Evolutionary conservation across 2,797 vertebrate species (phyloP).

Genomic region (Harpagifer antarcticus): DNA sequence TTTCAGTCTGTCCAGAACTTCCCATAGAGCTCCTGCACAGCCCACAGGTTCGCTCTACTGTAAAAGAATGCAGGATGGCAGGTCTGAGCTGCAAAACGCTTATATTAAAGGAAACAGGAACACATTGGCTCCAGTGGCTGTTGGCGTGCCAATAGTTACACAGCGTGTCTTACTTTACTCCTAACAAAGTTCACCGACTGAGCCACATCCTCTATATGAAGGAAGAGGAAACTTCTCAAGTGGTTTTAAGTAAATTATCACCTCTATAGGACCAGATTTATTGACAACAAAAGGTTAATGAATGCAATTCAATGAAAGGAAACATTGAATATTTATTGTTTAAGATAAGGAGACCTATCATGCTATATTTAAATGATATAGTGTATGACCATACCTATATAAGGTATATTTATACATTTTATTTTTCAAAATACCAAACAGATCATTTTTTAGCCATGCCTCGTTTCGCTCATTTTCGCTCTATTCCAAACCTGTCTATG

Average conservation of each 20-base stretch:
- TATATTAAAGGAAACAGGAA: slow-evolving; percentile 65
- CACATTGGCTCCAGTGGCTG: slow-evolving; percentile 39
- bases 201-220: slow-evolving; percentile 48
- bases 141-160: slow-evolving; percentile 23
- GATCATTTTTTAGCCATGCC: too few relatives aligned
- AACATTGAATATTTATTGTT: neutral
- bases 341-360: too few relatives aligned
- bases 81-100: slow-evolving; percentile 22
- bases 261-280: slow-evolving; percentile 22
- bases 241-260: slow-evolving; percentile 43
- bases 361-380: too few relatives aligned
- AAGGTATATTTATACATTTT: too few relatives aligned
- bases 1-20: slow-evolving; percentile 48
- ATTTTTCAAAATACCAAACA: too few relatives aligned
- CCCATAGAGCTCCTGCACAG: slow-evolving; percentile 41
- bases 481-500: too few relatives aligned
- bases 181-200: slow-evolving; percentile 52
- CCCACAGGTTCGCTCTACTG: neutral
- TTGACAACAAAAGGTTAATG: slow-evolving; percentile 5
- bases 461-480: too few relatives aligned
- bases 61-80: slow-evolving; percentile 37
- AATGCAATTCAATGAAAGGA: neutral
- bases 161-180: slow-evolving; percentile 29
- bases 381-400: too few relatives aligned
- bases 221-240: slow-evolving; percentile 62